Base-by-base conservation (phyloP, 2,888 invertebrate species). In the Agrochola litura region DNA sequence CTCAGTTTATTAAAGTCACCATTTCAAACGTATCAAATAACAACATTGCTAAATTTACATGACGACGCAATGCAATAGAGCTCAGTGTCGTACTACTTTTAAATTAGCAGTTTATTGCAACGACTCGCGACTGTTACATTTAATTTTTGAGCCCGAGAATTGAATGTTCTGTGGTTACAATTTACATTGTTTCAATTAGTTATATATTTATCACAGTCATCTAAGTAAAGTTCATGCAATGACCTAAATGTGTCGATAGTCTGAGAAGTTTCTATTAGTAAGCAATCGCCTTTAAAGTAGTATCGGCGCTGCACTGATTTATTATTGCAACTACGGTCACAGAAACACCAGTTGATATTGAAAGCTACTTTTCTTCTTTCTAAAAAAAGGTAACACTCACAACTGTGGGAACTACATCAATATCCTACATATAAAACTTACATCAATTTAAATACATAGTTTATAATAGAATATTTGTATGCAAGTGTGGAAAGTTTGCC, bases 1-100 rank as follows among this genome's bases (percentile, higher is more conserved):
- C 88, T 90, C 84, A 80, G 84, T 90, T 93, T 92, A 77, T 92
- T 93, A 92, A 92, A 92, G 92, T 89, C 87, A 90, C 89, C 86
- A 90, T 93, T 92, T 90, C 82, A 90, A 92, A 91, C 92, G 89
- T 95, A 94, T 94, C 93, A 95, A 94, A 94, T 95, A 91, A 90
- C 91, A 90, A 89, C 91, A 90, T 90, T 82, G 89, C 91, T 94
- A 93, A 93, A 94, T 94, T 93, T 93, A 92, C 92, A 92, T 92
- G 91, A 78, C 92, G 90, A 90, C 90, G 92, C 90, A 90, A 88
- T 93, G 89, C 90, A 90, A 90, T 90, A 86, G 79, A 90, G 89
- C 89, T 81, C 81, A 88, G 84, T 82, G 81, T 79, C 84, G 76
- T 67, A 81, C 82, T 88, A 90, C 88, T 90, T 90, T 89, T 90